These are phyloP conservation scores for Conger conger DNA, from an alignment of 2,113 vertebrate genomes.

Conservation along the genomic window DNA sequence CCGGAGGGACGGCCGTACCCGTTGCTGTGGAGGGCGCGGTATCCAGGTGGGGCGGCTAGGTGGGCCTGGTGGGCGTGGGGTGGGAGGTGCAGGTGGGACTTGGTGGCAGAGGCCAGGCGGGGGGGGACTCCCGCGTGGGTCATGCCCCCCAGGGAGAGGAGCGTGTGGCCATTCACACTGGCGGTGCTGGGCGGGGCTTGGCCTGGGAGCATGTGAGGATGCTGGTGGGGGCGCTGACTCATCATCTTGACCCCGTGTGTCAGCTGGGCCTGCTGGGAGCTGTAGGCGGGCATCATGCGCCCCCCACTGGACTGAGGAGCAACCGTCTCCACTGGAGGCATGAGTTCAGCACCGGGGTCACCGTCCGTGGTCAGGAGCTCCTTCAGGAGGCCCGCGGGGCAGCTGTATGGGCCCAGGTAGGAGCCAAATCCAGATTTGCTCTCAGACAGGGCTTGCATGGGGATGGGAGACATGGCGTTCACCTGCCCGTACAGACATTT, in stretches of 20 bases:
- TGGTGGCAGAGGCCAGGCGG: constrained; percentile 75
- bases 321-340: constrained; percentile 75
- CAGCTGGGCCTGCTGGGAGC: constrained; percentile 44
- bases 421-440: constrained; percentile 75
- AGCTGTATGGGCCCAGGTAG: constrained; percentile 80
- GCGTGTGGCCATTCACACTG: constrained; percentile 78
- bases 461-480: constrained; percentile 75
- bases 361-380: constrained; percentile 87
- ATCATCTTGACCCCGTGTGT: constrained; percentile 79
- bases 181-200: constrained; percentile 64
- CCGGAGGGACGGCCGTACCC: constrained; percentile 75
- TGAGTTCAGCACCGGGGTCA: constrained; percentile 74
- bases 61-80: constrained; percentile 77
- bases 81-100: constrained; percentile 80
- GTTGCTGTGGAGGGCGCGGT: constrained; percentile 67
- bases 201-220: constrained; percentile 73
- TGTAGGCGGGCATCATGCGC: constrained; percentile 52
- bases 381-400: constrained; percentile 84
- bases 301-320: constrained; percentile 69
- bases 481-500: constrained; percentile 85
- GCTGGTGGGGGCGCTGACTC: constrained; percentile 53
- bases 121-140: constrained; percentile 70
- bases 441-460: constrained; percentile 82
- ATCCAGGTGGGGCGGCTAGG: constrained; percentile 68
- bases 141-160: constrained; percentile 77